phyloP scores from a whole-genome alignment of 2,797 vertebrate species.

The Centropyge bicolor region DNA sequence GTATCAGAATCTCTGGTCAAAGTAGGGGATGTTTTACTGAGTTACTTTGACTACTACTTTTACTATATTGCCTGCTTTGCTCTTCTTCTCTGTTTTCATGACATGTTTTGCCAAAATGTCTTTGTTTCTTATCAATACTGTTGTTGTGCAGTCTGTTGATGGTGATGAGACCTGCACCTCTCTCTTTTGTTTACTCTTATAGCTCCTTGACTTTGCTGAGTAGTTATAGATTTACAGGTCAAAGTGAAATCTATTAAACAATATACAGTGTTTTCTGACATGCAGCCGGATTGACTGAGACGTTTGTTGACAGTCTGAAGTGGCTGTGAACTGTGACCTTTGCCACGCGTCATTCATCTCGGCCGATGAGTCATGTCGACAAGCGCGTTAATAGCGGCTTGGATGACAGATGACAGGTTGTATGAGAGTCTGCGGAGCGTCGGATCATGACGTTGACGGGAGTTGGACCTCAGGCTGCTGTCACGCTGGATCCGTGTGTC shows the following conservation, averaged over 20 bases:
- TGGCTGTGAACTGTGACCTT: constrained; percentile 66
- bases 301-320: constrained; percentile 50
- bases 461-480: constrained; percentile 68
- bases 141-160: not conserved
- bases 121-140: not conserved
- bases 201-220: not conserved
- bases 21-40: too few species aligned
- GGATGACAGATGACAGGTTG: constrained; percentile 69
- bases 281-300: constrained; percentile 20
- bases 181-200: not conserved
- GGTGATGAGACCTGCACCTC: not conserved
- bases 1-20: too few species aligned
- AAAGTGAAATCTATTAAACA: not conserved
- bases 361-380: constrained; percentile 65
- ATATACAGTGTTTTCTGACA: not conserved
- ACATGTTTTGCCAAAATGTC: too few species aligned
- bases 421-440: constrained; percentile 53
- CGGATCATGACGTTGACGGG: constrained; percentile 48
- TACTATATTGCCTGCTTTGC: too few species aligned
- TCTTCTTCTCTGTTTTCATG: too few species aligned
- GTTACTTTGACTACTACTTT: too few species aligned
- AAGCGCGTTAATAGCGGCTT: constrained; percentile 60
- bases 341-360: constrained; percentile 52
- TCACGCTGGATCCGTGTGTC: constrained; percentile 53
- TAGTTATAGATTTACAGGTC: not conserved